Evolutionary conservation across 1,140 invertebrate genomes (phyloP).

Genomic region (Dendrolimus punctatus): DNA sequence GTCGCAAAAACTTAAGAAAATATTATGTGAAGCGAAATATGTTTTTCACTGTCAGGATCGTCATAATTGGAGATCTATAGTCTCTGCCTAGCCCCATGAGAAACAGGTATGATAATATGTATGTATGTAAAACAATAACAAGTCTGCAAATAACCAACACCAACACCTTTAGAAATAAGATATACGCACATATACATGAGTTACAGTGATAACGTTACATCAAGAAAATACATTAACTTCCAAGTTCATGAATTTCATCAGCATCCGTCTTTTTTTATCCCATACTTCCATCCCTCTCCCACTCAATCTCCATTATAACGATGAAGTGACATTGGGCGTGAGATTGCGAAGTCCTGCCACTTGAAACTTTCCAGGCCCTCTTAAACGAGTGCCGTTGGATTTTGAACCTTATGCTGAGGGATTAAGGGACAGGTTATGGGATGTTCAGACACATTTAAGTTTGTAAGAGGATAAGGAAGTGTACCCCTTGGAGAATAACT

Average conservation of each 20-base stretch:
- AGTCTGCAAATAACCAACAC: no score
- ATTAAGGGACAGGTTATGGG: not conserved
- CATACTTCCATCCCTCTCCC: constrained; percentile 15
- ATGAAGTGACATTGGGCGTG: constrained; percentile 38
- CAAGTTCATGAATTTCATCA: constrained; percentile 35
- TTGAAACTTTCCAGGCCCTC: constrained; percentile 7
- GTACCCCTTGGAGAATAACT: constrained; percentile 22
- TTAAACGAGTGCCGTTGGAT: constrained; percentile 5
- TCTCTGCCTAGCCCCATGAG: no score
- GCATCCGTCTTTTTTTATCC: constrained; percentile 13
- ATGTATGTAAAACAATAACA: no score
- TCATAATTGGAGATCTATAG: no score
- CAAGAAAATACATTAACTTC: not conserved
- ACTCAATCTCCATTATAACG: constrained; percentile 37
- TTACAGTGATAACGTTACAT: no score
- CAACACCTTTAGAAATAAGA: no score
- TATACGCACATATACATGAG: no score
- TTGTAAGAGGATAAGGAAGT: constrained; percentile 18
- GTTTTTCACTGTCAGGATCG: no score
- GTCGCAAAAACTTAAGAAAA: no score
- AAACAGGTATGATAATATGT: no score
- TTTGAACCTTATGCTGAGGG: constrained; percentile 3
- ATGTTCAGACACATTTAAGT: constrained; percentile 1
- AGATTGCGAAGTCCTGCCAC: constrained; percentile 19
- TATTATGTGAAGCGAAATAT: no score